phyloP scores from a whole-genome alignment of 2,113 vertebrate species.

The Myotis brandtii region DNA sequence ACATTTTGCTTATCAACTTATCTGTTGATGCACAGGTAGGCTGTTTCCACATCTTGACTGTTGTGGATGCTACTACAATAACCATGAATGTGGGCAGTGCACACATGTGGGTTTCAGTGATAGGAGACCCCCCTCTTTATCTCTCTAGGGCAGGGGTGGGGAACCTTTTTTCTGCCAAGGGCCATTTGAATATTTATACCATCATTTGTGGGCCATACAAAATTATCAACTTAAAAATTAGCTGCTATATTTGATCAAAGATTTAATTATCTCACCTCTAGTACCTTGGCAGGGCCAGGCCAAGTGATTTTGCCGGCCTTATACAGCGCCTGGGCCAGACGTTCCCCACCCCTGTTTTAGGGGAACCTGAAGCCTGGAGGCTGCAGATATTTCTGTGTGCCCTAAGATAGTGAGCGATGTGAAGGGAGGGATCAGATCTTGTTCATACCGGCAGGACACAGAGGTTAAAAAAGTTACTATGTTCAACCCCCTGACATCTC shows the following conservation, averaged over 20 bases:
- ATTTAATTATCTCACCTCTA: too few species aligned
- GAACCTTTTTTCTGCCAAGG: too few species aligned
- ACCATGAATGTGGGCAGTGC: rapidly evolving
- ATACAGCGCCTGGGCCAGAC: too few species aligned
- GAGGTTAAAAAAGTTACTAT: background rate
- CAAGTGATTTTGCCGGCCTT: too few species aligned
- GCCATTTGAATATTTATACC: too few species aligned
- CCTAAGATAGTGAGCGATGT: background rate
- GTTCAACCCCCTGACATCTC: too few species aligned
- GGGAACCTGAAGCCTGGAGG: background rate
- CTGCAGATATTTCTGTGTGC: background rate
- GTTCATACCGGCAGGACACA: background rate
- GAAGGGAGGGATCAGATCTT: background rate
- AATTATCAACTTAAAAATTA: too few species aligned
- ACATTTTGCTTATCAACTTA: background rate
- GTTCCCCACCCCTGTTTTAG: too few species aligned
- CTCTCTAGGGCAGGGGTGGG: background rate
- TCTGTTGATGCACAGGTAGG: background rate
- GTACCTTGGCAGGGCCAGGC: too few species aligned
- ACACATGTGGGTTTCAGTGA: background rate
- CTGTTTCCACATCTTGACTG: background rate
- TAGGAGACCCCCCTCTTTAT: background rate
- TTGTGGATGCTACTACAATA: background rate
- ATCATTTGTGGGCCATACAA: too few species aligned
- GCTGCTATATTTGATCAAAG: too few species aligned